Conservation (phyloP, 2,113 vertebrate species). For the Microcebus lehilahytsara region DNA sequence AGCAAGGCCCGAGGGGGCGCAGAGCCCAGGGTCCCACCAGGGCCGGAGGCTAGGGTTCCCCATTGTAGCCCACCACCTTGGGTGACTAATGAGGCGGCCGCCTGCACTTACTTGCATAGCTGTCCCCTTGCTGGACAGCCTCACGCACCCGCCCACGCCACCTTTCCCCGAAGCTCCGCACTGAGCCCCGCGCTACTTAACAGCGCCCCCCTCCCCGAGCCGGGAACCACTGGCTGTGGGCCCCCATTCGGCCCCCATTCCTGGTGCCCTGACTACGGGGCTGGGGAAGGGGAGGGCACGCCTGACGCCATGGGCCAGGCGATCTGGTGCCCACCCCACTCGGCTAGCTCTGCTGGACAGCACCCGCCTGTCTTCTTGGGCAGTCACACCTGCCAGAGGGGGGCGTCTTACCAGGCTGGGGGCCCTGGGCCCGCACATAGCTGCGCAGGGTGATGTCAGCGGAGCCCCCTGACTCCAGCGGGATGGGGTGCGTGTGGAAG, state of each 20-base stretch:
- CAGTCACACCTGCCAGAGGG: accelerated
- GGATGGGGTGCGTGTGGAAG: conserved; percentile 97
- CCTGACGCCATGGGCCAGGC: not conserved
- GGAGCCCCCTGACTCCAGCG: conserved; percentile 95
- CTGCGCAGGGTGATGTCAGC: conserved; percentile 97
- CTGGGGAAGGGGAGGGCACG: accelerated
- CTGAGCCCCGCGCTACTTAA: not conserved
- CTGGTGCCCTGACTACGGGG: accelerated
- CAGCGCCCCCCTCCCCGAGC: not conserved
- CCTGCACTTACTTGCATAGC: not conserved
- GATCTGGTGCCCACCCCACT: not conserved
- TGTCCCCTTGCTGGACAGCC: too few relatives aligned
- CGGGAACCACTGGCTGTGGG: accelerated
- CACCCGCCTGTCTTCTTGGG: not conserved
- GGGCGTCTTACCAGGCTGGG: conserved; percentile 83
- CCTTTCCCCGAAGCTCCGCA: not conserved
- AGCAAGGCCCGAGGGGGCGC: too few relatives aligned
- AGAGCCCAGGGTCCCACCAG: not conserved
- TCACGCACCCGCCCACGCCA: too few relatives aligned
- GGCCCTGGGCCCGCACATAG: conserved; percentile 92
- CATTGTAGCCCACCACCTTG: not conserved
- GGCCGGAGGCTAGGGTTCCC: too few relatives aligned
- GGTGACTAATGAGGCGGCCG: not conserved
- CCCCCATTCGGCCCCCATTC: not conserved
- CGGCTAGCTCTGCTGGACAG: too few relatives aligned